These are phyloP conservation scores for Coenonympha arcania DNA, from an alignment of 2,888 invertebrate species.

Conservation along the genomic window DNA sequence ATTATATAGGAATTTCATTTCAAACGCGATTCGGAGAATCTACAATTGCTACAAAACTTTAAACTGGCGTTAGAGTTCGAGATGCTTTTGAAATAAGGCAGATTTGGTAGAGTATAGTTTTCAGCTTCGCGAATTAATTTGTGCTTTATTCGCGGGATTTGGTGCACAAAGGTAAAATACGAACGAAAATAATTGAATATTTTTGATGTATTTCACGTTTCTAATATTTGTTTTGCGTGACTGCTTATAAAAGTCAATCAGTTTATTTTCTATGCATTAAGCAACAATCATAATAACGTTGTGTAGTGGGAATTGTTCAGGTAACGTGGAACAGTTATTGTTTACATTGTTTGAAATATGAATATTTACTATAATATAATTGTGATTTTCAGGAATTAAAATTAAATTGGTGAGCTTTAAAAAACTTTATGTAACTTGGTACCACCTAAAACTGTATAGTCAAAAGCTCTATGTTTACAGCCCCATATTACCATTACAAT, in stretches of 20 bases:
- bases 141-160: background rate
- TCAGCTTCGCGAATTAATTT: background rate
- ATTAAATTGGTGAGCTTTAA: too few species aligned
- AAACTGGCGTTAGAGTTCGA: background rate
- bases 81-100: background rate
- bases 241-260: constrained; percentile 35
- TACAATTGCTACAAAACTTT: background rate
- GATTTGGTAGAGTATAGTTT: background rate
- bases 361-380: background rate
- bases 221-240: constrained; percentile 45
- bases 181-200: too few species aligned
- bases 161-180: too few species aligned
- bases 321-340: constrained; percentile 6
- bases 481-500: background rate
- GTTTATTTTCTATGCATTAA: constrained; percentile 32
- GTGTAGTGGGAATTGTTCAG: constrained; percentile 12
- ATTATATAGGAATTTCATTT: constrained; percentile 15
- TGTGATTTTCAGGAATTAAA: too few species aligned
- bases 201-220: constrained; percentile 23
- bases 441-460: too few species aligned
- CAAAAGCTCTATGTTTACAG: background rate
- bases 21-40: constrained; percentile 4
- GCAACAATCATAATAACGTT: constrained; percentile 25
- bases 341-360: background rate
- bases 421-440: too few species aligned